Evolutionary conservation across 2,888 invertebrate genomes (phyloP).

Genomic region (Stenolophus ochropezus): DNA sequence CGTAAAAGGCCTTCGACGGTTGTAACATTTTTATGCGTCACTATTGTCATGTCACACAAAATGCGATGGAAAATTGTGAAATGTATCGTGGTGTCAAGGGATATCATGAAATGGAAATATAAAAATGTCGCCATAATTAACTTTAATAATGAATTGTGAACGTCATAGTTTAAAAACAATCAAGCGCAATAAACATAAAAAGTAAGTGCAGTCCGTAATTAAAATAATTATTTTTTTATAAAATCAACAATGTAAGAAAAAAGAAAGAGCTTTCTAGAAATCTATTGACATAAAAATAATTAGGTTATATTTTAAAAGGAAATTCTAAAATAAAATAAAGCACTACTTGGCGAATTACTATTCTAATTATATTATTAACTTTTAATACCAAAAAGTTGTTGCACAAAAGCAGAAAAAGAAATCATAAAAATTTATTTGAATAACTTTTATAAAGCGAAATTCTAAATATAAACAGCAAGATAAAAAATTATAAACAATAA

Average conservation of each 20-base stretch:
- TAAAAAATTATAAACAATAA: neutral
- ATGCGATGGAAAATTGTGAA: neutral
- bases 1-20: neutral
- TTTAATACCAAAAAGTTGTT: neutral
- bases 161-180: neutral
- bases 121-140: neutral
- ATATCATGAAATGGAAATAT: neutral
- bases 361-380: neutral
- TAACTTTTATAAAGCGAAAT: neutral
- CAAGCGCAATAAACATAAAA: neutral
- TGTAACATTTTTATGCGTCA: neutral
- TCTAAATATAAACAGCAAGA: neutral
- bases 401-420: neutral
- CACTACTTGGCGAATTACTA: neutral
- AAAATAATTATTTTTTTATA: neutral
- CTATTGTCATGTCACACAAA: neutral
- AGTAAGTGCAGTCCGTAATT: neutral
- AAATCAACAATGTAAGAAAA: neutral
- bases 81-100: neutral
- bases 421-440: neutral
- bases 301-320: neutral
- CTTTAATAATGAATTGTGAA: neutral
- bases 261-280: neutral
- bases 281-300: neutral
- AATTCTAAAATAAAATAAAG: neutral